Evolutionary conservation across 2,888 invertebrate genomes (phyloP).

Genomic region (Lasioglossum leucozonium): DNA sequence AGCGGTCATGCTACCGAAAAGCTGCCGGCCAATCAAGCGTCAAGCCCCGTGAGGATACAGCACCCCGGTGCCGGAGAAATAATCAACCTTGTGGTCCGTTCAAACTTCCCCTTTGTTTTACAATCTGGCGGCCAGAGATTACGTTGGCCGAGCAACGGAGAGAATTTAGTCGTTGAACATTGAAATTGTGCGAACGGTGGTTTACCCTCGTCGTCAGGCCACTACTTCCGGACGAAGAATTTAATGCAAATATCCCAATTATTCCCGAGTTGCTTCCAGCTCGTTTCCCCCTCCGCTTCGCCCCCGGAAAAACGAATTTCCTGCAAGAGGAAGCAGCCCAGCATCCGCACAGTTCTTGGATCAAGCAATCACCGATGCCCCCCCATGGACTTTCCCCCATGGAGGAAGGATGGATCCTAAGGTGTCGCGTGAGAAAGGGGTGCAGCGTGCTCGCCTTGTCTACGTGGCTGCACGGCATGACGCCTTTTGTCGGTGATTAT

Average conservation of each 20-base stretch:
- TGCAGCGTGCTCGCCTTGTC: slow-evolving; percentile 60
- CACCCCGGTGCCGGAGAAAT: neutral
- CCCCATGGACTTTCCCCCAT: slow-evolving; percentile 20
- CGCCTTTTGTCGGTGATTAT: slow-evolving; percentile 70
- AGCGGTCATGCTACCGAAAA: neutral
- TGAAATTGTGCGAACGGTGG: no score
- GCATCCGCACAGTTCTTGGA: neutral
- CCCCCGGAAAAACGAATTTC: slow-evolving; percentile 41
- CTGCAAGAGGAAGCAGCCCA: slow-evolving; percentile 19
- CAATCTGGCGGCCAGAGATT: neutral
- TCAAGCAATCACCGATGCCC: slow-evolving; percentile 7
- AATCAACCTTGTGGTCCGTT: neutral
- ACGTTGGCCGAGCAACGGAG: neutral
- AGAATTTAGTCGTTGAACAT: neutral
- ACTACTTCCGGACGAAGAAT: no score
- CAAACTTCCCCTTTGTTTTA: neutral
- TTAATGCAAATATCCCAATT: no score
- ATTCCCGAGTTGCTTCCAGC: neutral
- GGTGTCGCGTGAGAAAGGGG: slow-evolving; percentile 78
- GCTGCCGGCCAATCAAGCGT: slow-evolving; percentile 15
- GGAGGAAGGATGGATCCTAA: slow-evolving; percentile 60
- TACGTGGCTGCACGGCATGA: slow-evolving; percentile 59
- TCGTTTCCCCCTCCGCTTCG: no score
- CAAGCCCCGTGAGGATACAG: neutral
- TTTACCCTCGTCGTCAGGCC: no score